phyloP scores from a whole-genome alignment of 2,797 vertebrate genomes.

The Notamacropus eugenii region DNA sequence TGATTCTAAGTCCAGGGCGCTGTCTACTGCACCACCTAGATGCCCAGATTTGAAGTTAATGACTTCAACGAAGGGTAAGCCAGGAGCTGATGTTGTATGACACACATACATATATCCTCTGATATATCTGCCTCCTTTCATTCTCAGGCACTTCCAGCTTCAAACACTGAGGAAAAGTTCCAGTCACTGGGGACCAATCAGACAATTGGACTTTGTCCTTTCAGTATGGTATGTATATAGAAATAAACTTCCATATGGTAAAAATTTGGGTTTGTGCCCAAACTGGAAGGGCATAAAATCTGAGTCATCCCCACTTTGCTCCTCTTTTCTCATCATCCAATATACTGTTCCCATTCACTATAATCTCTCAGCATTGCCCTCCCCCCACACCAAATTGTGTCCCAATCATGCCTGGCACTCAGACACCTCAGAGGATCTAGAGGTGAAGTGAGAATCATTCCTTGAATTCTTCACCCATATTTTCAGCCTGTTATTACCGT shows the following conservation, averaged over 20 bases:
- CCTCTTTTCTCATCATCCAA: not conserved
- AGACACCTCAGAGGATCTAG: not conserved
- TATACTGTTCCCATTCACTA: not conserved
- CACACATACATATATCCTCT: too few relatives aligned
- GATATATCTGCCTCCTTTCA: not conserved
- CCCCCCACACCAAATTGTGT: not conserved
- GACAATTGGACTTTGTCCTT: not conserved
- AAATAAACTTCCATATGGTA: not conserved
- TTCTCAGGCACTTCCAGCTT: not conserved
- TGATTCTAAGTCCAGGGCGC: too few relatives aligned
- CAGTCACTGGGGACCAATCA: not conserved
- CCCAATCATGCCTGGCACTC: not conserved
- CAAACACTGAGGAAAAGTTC: not conserved
- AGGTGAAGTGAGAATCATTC: conserved; percentile 11
- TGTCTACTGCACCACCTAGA: not conserved
- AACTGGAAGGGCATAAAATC: not conserved
- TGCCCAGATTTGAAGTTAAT: not conserved
- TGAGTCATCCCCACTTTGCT: not conserved
- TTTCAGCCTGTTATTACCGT: conserved; percentile 64
- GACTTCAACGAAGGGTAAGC: not conserved
- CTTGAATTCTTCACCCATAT: conserved; percentile 58
- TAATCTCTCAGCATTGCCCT: not conserved
- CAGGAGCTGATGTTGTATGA: not conserved
- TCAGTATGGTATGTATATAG: not conserved
- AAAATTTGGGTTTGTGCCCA: not conserved